Percentiles rank a stretch among this genome's conserved stretches.
These are phyloP conservation scores for Catharus minimus DNA, from an alignment of 2,113 vertebrate species.

Conservation along the genomic window DNA sequence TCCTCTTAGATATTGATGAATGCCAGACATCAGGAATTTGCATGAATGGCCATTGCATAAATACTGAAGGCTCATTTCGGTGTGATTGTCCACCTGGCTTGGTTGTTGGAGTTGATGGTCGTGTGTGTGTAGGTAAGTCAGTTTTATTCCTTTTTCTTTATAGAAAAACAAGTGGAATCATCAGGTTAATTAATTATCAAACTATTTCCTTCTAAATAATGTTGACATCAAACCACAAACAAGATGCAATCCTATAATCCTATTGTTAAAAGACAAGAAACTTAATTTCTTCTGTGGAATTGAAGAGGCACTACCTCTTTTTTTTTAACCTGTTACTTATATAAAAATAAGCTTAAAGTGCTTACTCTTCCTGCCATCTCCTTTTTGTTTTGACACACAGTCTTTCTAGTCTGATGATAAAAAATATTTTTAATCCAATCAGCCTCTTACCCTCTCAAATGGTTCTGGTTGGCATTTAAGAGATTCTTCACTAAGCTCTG, in stretches of 20 bases:
- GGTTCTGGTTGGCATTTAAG: background rate
- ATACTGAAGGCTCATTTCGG: constrained; percentile 79
- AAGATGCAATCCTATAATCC: background rate
- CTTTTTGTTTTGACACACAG: background rate
- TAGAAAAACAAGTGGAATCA: background rate
- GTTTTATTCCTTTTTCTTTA: background rate
- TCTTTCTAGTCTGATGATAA: background rate
- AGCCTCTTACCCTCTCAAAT: background rate
- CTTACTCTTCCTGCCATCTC: background rate
- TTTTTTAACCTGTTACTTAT: background rate
- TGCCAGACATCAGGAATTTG: constrained; percentile 79
- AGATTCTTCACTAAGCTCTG: background rate
- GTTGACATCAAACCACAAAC: background rate
- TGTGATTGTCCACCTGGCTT: constrained; percentile 79
- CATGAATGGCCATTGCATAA: constrained; percentile 80
- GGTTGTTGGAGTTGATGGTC: constrained; percentile 76
- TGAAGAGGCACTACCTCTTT: background rate
- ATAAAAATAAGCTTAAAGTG: background rate
- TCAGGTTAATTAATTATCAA: background rate
- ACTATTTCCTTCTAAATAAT: background rate
- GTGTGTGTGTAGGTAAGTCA: constrained; percentile 77
- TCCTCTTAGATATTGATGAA: constrained; percentile 76
- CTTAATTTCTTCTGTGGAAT: background rate
- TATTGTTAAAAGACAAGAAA: background rate
- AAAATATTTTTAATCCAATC: background rate